Evolutionary conservation across 2,113 vertebrate genomes (phyloP), one percentile per base, ranked within the genome.

Genomic region (Odocoileus hemionus): DNA sequence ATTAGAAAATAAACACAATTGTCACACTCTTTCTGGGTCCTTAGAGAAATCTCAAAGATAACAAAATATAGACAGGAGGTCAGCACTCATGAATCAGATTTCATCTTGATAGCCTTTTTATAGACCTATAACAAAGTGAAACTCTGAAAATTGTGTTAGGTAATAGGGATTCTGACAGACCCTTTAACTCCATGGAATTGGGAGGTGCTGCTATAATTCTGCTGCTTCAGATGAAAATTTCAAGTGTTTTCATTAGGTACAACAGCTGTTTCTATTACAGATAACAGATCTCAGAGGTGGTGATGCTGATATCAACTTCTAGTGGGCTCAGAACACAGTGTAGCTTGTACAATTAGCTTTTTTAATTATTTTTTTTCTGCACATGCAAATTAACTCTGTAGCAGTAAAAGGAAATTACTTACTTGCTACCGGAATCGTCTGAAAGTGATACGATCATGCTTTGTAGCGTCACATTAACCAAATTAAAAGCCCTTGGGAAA

Each of bases 221-320:
- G 96, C 97, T 97, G 98, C 98, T 98, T 98, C 97, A 91, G 93
- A 98, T 98, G 93, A 97, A 98, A 98, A 93, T 61, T 80, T 95
- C 96, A 97, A 98, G 97, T 98, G 98, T 96, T 98, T 99, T 98
- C 98, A 98, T 98, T 98, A 98, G 98, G 98, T 98, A 90, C 97
- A 98, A 98, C 99, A 98, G 98, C 99, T 99, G 98, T 98, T 99
- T 99, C 98, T 98, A 58, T 97, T 98, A 98, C 97, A 98, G 97
- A 98, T 98, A 97, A 98, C 97, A 98, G 97, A 99, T 97, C 98
- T 97, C 97, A 96, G 36, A 98, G 97, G 97, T 98, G 98, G 97
- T 39, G 96, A 97, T 8, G 2, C n/a, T 95, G 97, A 97, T 98
- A 96, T 96, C 98, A 98, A 98, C 98, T 96, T 98, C 98, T 97